A percentile compares a stretch with the other conserved stretches of the same genome.
phyloP scores from a whole-genome alignment of 2,888 invertebrate species.

The Cheilosia variabilis region DNA sequence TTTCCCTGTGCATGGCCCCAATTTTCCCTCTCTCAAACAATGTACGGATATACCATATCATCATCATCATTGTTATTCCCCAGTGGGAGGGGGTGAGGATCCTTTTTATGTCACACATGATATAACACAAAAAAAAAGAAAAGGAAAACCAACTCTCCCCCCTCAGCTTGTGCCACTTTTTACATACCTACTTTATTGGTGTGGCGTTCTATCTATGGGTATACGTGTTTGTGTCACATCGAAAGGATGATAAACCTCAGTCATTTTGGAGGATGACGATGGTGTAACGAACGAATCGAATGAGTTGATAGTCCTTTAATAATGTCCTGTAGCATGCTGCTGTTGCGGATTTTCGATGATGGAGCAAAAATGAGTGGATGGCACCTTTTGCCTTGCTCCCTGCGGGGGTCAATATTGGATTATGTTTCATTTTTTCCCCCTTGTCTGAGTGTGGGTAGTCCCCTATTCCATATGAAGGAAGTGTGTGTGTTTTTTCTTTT shows the following conservation, averaged over 20 bases:
- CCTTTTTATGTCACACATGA: constrained; percentile 36
- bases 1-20: constrained; percentile 7
- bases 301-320: constrained; percentile 68
- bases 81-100: neutral
- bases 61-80: constrained; percentile 41
- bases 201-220: neutral
- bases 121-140: neutral
- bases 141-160: neutral
- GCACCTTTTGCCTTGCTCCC: constrained; percentile 1
- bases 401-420: constrained; percentile 44
- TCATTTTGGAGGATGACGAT: neutral
- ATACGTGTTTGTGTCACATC: constrained; percentile 10
- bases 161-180: neutral
- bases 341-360: constrained; percentile 46
- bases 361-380: constrained; percentile 52
- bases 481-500: too few relatives aligned
- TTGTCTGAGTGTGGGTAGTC: neutral
- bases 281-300: constrained; percentile 27
- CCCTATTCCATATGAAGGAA: neutral
- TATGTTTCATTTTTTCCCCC: neutral
- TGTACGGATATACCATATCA: constrained; percentile 1
- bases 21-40: neutral
- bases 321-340: constrained; percentile 63
- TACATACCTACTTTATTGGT: neutral
- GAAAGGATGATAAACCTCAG: constrained; percentile 9